Percentiles rank a stretch among this genome's conserved stretches.
Conservation (phyloP, 1,140 invertebrate species). For the Belonocnema kinseyi region DNA sequence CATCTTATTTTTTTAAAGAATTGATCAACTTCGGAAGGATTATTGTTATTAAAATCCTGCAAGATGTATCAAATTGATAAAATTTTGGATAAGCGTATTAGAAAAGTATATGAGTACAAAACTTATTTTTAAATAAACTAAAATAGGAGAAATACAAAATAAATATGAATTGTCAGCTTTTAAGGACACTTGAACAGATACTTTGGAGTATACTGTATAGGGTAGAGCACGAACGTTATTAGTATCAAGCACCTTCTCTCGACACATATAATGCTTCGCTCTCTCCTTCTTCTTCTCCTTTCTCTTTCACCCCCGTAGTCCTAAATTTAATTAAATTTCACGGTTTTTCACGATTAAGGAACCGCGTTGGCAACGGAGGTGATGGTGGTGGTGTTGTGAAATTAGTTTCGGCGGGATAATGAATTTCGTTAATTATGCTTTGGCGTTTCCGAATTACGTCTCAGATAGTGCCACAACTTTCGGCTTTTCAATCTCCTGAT, state of each 20-base stretch:
- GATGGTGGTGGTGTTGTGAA: slow-evolving; percentile 69
- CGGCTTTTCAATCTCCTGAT: slow-evolving; percentile 7
- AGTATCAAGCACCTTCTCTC: slow-evolving; percentile 65
- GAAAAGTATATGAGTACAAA: no score
- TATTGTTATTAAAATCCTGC: not conserved
- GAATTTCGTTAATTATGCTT: slow-evolving; percentile 75
- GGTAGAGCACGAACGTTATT: slow-evolving; percentile 65
- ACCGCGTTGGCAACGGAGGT: slow-evolving; percentile 59
- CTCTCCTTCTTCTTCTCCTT: slow-evolving; percentile 49
- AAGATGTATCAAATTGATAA: not conserved
- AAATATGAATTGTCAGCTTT: no score
- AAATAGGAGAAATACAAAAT: no score
- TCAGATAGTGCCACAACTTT: slow-evolving; percentile 15
- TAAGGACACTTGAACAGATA: no score
- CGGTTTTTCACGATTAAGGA: slow-evolving; percentile 76
- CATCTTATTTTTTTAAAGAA: no score
- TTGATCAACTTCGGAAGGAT: no score
- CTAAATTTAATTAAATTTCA: slow-evolving; percentile 77
- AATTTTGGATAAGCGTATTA: no score
- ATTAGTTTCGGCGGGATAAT: slow-evolving; percentile 74
- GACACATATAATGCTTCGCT: slow-evolving; percentile 40
- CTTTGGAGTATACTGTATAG: not conserved
- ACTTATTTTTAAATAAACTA: no score
- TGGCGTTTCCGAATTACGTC: slow-evolving; percentile 53
- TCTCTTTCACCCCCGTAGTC: slow-evolving; percentile 71